phyloP scores from a whole-genome alignment of 2,797 vertebrate species.

The Columba guinea region DNA sequence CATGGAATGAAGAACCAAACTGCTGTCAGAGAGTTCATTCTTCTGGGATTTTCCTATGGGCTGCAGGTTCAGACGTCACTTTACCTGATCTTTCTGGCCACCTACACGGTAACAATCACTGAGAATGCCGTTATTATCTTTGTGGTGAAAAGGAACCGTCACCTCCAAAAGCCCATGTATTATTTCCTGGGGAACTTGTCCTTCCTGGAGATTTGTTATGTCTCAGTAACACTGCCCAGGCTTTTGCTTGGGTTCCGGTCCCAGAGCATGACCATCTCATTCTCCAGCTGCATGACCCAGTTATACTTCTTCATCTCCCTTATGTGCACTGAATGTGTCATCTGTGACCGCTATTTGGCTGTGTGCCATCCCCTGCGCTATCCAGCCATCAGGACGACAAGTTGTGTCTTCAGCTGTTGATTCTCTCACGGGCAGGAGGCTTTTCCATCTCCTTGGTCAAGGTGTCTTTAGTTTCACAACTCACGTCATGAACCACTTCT shows the following conservation, averaged over 20 bases:
- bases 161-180: no score
- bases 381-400: background rate
- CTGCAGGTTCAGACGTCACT: no score
- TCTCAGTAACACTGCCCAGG: no score
- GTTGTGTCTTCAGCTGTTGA: slow-evolving; percentile 46
- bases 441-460: slow-evolving; percentile 71
- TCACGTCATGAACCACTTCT: slow-evolving; percentile 74
- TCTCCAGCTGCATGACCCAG: slow-evolving; percentile 58
- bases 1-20: no score
- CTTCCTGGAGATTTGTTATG: no score
- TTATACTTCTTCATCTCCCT: slow-evolving; percentile 61
- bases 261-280: slow-evolving; percentile 13
- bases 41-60: no score
- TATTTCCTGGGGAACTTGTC: no score
- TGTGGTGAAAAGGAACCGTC: no score
- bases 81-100: no score
- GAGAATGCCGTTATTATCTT: no score
- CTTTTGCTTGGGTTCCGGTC: background rate
- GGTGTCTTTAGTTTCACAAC: slow-evolving; percentile 62
- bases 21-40: no score
- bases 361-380: slow-evolving; percentile 69
- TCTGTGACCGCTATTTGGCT: slow-evolving; percentile 68
- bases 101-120: no score
- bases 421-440: slow-evolving; percentile 63
- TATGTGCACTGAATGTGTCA: slow-evolving; percentile 70